Evolutionary conservation across 2,797 vertebrate genomes (phyloP), one percentile per base, ranked within the genome.

Genomic region (Tokudaia muenninki): DNA sequence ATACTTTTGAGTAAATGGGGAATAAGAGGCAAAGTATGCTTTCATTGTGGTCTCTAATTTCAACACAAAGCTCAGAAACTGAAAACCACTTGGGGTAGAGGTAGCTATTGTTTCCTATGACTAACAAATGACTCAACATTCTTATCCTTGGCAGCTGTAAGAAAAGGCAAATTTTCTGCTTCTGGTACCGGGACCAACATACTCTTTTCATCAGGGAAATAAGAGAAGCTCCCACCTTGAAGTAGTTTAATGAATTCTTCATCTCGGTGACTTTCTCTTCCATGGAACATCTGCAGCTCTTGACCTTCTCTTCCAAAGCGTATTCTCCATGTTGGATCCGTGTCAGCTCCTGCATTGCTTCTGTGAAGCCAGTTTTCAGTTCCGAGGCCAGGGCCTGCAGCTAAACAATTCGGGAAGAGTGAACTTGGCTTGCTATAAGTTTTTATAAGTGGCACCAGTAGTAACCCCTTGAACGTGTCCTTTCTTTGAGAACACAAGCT

Each of bases 341-440:
- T 0, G 98, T 98, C 97, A 99, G 98, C 92, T 99, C 99, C 92
- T 98, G 99, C 98, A 99, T 99, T 0, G 99, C 99, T 70, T 98
- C 98, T 55, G 99, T 99, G 98, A 99, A 99, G 96, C 99, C 99
- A 13, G 99, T 98, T 91, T 99, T 99, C 98, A 99, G 99, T 98
- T 99, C 99, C 31, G 98, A 99, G 98, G 99, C 99, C 97, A 99
- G 98, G 92, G 99, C 99, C 99, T 99, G 99, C 99, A 99, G 99
- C 99, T 99, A 98, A 97, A 98, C 70, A 92, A 98, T 93, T 44
- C 95, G 93, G 57, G 13, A 92, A 97, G 75, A 92, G 94, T 97
- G 65, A 97, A 92, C 96, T 93, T 44, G 55, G 16, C 63, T 89
- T 96, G n/a, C 47, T 97, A 4, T 47, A 44, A 96, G 17, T 87